phyloP scores from a whole-genome alignment of 2,797 vertebrate genomes.

The Falco concolor region DNA sequence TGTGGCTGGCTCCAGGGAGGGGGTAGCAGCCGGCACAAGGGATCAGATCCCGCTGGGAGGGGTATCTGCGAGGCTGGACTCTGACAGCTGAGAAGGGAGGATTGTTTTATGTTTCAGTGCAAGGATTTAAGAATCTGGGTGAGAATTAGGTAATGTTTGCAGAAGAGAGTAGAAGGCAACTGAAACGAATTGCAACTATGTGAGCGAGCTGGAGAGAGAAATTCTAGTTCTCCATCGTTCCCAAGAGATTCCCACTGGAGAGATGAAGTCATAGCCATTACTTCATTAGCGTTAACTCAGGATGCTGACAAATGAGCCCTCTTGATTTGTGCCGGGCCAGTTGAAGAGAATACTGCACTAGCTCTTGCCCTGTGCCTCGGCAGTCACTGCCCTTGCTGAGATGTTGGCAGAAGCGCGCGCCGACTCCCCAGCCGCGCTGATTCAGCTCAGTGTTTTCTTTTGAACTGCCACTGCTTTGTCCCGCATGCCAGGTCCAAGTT shows the following conservation, averaged over 20 bases:
- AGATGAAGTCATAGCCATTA: constrained; percentile 46
- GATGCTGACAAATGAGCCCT: constrained; percentile 11
- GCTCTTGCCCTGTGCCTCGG: background rate
- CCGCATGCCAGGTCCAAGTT: background rate
- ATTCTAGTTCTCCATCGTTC: background rate
- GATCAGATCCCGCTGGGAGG: background rate
- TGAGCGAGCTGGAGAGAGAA: background rate
- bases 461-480: background rate
- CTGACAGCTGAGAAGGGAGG: background rate
- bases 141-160: constrained; percentile 41
- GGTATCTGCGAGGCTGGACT: background rate
- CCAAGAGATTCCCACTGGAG: constrained; percentile 13
- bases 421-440: background rate
- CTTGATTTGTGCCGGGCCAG: background rate
- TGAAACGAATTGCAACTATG: background rate
- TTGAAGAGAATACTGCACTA: background rate
- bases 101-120: background rate
- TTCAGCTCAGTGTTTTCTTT: background rate
- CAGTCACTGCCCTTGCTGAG: background rate
- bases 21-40: background rate
- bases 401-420: background rate
- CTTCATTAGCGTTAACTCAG: constrained; percentile 10
- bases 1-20: background rate
- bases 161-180: background rate
- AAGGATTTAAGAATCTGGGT: background rate